Conservation (phyloP, 2,113 vertebrate genomes). For the Podarcis cretensis region DNA sequence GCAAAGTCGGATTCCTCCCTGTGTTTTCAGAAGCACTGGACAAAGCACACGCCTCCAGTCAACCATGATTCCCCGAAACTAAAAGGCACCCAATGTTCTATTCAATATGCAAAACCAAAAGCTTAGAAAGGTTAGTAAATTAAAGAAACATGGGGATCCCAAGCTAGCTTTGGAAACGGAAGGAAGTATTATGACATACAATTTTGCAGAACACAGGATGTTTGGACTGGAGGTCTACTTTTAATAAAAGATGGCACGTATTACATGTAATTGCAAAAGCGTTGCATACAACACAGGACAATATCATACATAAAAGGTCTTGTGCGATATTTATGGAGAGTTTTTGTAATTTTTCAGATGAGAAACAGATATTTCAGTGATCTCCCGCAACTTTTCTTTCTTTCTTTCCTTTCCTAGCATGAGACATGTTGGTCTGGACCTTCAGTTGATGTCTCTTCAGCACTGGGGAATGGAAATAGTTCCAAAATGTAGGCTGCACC, state of each 20-base stretch:
- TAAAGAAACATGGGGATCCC: neutral
- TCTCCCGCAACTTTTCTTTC: constrained; percentile 45
- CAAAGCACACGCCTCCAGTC: neutral
- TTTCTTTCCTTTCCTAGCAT: constrained; percentile 34
- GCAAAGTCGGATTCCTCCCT: too few species aligned
- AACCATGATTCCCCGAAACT: neutral
- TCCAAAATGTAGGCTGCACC: neutral
- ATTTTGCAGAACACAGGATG: constrained; percentile 6
- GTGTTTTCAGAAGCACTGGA: neutral
- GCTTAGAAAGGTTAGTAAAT: constrained; percentile 24
- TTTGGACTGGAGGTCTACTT: constrained; percentile 21
- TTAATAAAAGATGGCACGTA: constrained; percentile 23
- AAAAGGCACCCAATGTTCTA: neutral
- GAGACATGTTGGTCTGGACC: constrained; percentile 49
- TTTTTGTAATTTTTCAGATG: constrained; percentile 49
- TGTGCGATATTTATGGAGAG: constrained; percentile 27
- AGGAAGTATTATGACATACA: constrained; percentile 14
- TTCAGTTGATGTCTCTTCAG: constrained; percentile 39
- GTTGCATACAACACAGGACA: neutral
- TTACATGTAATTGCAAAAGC: constrained; percentile 40
- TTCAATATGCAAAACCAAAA: constrained; percentile 21
- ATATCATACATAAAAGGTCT: constrained; percentile 33
- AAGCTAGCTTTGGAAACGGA: constrained; percentile 15
- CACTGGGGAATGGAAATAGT: neutral
- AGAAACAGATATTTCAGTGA: constrained; percentile 57